These are phyloP conservation scores for Etheostoma spectabile DNA, from an alignment of 2,113 vertebrate species.

Conservation along the genomic window DNA sequence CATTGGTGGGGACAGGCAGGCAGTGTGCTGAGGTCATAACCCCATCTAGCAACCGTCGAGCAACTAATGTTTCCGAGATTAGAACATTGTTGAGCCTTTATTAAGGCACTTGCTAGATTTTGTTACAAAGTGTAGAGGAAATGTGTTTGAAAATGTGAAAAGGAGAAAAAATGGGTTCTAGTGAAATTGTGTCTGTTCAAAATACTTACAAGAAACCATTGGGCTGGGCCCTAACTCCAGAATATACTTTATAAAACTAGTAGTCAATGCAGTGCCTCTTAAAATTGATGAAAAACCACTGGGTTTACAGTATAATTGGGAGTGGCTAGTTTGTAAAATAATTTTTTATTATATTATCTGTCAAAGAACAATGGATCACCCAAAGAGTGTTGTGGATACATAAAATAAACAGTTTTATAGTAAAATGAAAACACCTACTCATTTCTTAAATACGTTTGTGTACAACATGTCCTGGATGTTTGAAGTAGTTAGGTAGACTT, in stretches of 20 bases:
- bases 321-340: conserved; percentile 46
- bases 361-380: too few relatives aligned
- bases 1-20: background rate
- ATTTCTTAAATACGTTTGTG: background rate
- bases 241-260: background rate
- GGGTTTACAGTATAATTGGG: conserved; percentile 41
- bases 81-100: background rate
- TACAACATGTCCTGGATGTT: background rate
- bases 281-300: conserved; percentile 30
- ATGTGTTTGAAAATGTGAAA: conserved; percentile 26
- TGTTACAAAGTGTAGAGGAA: background rate
- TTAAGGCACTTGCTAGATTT: background rate
- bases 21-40: background rate
- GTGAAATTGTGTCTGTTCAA: background rate
- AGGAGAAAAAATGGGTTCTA: background rate
- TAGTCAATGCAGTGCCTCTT: background rate
- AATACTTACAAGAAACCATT: background rate
- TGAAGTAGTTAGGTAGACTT: too few relatives aligned
- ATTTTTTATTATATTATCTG: too few relatives aligned
- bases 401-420: conserved; percentile 50
- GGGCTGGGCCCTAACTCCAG: conserved; percentile 6
- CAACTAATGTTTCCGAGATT: conserved; percentile 6
- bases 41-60: background rate
- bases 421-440: background rate
- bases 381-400: conserved; percentile 18